Evolutionary conservation across 64 coral and sea anemone species (phyloP).

Genomic region (Montipora sp.): DNA sequence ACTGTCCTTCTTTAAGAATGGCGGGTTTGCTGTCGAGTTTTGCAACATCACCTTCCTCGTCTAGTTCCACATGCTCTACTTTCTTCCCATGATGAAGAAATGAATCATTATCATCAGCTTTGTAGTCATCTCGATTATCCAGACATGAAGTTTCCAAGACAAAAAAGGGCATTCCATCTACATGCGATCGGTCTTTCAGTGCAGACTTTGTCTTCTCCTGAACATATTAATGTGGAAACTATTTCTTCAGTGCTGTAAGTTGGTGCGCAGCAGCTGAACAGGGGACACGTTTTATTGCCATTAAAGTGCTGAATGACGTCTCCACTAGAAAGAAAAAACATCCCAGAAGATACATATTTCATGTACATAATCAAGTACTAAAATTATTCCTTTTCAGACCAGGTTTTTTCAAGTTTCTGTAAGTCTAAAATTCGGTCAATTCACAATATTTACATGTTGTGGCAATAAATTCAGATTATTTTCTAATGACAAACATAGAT

Average conservation of each 20-base stretch:
- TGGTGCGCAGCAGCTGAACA: slow-evolving; percentile 2
- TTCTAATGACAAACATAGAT: background rate
- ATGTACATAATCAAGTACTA: background rate
- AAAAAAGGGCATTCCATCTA: background rate
- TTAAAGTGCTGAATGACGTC: slow-evolving; percentile 2
- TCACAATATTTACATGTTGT: background rate
- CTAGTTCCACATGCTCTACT: background rate
- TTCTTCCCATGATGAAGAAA: slow-evolving; percentile 6
- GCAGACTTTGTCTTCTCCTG: background rate
- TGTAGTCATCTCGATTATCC: slow-evolving; percentile 6
- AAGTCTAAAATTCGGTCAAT: background rate
- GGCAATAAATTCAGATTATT: background rate
- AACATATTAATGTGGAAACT: slow-evolving; percentile 8
- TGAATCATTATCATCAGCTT: slow-evolving; percentile 10
- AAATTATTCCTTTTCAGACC: slow-evolving; percentile 18
- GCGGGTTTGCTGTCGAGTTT: background rate
- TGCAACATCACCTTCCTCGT: slow-evolving; percentile 15
- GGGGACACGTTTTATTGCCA: background rate
- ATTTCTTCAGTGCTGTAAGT: slow-evolving; percentile 18
- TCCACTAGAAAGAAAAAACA: background rate
- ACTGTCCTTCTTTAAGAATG: slow-evolving; percentile 16
- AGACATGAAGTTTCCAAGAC: slow-evolving; percentile 7
- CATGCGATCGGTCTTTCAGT: slow-evolving; percentile 14
- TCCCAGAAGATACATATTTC: slow-evolving; percentile 16
- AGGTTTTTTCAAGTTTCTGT: slow-evolving; percentile 16